These are phyloP conservation scores for Erannis defoliaria DNA, from an alignment of 2,888 invertebrate species.

Conservation along the genomic window DNA sequence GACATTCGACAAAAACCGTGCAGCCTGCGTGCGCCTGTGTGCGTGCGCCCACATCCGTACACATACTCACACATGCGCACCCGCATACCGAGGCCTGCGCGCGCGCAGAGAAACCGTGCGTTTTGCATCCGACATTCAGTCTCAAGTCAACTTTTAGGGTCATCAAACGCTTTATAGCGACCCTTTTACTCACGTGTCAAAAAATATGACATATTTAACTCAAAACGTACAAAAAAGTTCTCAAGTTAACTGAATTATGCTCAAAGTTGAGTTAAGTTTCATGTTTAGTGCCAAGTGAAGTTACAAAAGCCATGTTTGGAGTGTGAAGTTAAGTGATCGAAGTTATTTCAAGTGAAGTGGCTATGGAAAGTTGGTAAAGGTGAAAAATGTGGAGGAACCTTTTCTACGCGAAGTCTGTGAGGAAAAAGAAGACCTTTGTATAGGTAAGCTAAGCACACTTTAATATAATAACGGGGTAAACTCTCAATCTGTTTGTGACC, in stretches of 20 bases:
- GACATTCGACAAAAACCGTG: constrained; percentile 86
- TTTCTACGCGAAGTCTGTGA: constrained; percentile 79
- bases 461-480: background rate
- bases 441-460: constrained; percentile 63
- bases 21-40: constrained; percentile 66
- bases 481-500: background rate
- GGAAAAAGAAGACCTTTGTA: constrained; percentile 75
- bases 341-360: constrained; percentile 54
- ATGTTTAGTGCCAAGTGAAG: constrained; percentile 27
- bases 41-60: constrained; percentile 49
- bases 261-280: constrained; percentile 7
- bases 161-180: constrained; percentile 80
- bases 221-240: constrained; percentile 10
- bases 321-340: constrained; percentile 49
- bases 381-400: constrained; percentile 74
- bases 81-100: constrained; percentile 79
- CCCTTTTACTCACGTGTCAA: constrained; percentile 60
- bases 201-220: constrained; percentile 56
- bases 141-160: constrained; percentile 79
- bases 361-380: constrained; percentile 60
- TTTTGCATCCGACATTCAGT: constrained; percentile 83
- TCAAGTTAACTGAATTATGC: background rate
- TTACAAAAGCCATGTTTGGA: constrained; percentile 46
- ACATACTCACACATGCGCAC: constrained; percentile 58
- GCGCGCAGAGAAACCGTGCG: constrained; percentile 77